Percentiles rank a stretch among this genome's conserved stretches.
Conservation (phyloP, 2,888 invertebrate species). For the Hofmannophila pseudospretella region DNA sequence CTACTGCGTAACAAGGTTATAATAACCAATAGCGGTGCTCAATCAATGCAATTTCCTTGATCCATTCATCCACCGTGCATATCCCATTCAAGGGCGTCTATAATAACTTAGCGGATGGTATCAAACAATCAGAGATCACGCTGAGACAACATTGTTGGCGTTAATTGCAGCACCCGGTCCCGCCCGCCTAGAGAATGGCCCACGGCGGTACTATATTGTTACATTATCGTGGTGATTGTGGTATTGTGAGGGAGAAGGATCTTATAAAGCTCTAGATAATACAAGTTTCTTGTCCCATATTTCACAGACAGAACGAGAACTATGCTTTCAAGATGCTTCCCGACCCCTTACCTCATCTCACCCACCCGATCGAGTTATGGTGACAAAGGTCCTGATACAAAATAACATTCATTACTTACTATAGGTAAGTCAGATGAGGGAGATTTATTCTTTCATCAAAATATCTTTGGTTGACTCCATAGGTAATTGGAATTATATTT, state of each 20-base stretch:
- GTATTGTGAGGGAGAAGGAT: not conserved
- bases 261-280: no score
- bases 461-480: no score
- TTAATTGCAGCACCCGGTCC: constrained; percentile 57
- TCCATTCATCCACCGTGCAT: constrained; percentile 9
- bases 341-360: no score
- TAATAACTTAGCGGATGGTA: constrained; percentile 39
- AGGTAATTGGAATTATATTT: no score
- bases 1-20: not conserved
- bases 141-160: constrained; percentile 51
- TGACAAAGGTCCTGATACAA: no score
- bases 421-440: no score
- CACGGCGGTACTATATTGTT: constrained; percentile 20
- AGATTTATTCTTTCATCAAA: no score
- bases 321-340: no score
- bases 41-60: constrained; percentile 9
- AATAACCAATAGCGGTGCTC: constrained; percentile 1
- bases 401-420: no score
- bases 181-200: constrained; percentile 37
- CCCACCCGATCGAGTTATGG: no score
- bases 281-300: no score
- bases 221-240: constrained; percentile 1
- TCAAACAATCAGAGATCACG: constrained; percentile 36
- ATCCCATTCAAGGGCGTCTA: constrained; percentile 15
- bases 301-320: no score